phyloP scores from a whole-genome alignment of 2,888 invertebrate species.

The Gymnosoma rotundatum region DNA sequence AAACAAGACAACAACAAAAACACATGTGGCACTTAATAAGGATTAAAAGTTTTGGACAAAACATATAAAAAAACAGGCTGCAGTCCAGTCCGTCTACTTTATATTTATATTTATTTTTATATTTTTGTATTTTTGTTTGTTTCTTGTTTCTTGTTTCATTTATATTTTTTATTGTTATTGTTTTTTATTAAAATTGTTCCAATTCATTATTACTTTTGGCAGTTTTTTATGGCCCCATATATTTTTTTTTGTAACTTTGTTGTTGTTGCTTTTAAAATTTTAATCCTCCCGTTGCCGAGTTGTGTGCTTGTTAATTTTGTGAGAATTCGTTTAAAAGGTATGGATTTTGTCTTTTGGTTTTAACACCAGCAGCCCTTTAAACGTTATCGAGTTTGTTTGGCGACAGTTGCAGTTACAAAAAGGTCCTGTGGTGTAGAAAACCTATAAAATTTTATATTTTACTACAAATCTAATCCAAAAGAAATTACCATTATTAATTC shows the following conservation, averaged over 20 bases:
- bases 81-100: too few relatives aligned
- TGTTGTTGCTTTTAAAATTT: constrained; percentile 26
- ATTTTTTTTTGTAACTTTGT: constrained; percentile 1
- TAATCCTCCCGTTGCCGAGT: constrained; percentile 55
- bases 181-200: constrained; percentile 59
- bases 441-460: constrained; percentile 56
- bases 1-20: constrained; percentile 1
- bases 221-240: constrained; percentile 15
- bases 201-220: constrained; percentile 37
- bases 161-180: constrained; percentile 26
- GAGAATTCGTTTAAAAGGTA: constrained; percentile 35
- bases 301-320: constrained; percentile 38
- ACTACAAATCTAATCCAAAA: constrained; percentile 46
- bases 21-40: constrained; percentile 68
- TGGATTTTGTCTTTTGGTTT: constrained; percentile 40
- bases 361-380: constrained; percentile 65
- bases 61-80: background rate
- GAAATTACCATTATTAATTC: constrained; percentile 34
- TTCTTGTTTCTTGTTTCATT: constrained; percentile 19
- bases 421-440: constrained; percentile 51
- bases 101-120: background rate
- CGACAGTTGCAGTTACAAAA: constrained; percentile 61
- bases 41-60: constrained; percentile 48
- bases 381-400: constrained; percentile 64
- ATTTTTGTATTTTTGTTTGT: background rate